Conservation (phyloP, 2,113 vertebrate genomes). For the Megaptera novaeangliae region DNA sequence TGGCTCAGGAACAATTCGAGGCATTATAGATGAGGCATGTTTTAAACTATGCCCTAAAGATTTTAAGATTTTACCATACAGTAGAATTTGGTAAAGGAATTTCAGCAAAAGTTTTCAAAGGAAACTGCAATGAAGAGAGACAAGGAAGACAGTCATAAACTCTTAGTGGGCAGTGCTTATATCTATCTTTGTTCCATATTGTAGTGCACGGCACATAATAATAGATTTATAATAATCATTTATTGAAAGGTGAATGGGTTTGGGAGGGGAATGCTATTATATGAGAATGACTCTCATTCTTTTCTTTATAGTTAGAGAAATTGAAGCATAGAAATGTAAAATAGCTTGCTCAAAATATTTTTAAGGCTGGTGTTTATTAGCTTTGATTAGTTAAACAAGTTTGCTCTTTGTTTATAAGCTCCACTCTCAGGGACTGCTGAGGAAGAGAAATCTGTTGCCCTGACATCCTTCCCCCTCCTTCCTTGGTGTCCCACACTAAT, state of each 20-base stretch:
- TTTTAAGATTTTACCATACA: not conserved
- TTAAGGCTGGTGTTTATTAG: not conserved
- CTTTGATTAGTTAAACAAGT: not conserved
- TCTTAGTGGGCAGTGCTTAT: not conserved
- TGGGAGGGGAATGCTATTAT: not conserved
- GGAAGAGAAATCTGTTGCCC: not conserved
- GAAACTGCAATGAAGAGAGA: not conserved
- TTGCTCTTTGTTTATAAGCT: not conserved
- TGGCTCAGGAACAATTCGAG: not conserved
- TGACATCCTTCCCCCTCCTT: not conserved
- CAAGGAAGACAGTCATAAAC: not conserved
- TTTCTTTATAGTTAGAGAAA: not conserved
- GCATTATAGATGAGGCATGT: not conserved
- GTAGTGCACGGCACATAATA: not conserved
- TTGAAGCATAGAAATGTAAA: not conserved
- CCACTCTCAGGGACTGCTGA: not conserved
- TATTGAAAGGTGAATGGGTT: not conserved
- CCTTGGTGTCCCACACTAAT: not conserved
- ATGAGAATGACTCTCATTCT: not conserved
- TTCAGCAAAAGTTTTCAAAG: not conserved
- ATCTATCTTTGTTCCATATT: not conserved
- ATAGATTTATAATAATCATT: not conserved
- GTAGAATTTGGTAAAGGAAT: slow-evolving; percentile 4
- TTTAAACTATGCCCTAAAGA: not conserved
- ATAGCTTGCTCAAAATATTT: not conserved